phyloP scores from a whole-genome alignment of 2,888 invertebrate species.

The Sinodicranocentrus sp. region DNA sequence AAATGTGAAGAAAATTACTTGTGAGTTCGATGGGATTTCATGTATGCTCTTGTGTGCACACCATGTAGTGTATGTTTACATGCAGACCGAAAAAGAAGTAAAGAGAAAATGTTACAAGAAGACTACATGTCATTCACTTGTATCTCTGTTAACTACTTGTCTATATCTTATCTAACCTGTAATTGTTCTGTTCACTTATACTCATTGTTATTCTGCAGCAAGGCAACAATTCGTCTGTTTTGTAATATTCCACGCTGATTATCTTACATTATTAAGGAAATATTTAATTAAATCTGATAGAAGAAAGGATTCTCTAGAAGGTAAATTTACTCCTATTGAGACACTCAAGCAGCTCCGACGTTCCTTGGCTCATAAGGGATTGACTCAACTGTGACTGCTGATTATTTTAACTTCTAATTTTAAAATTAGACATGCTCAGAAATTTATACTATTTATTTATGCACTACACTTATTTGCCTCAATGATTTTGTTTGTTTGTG shows the following conservation, averaged over 20 bases:
- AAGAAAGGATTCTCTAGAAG: not conserved
- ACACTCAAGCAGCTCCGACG: slow-evolving; percentile 41
- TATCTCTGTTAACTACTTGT: not conserved
- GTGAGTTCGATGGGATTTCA: too few species aligned
- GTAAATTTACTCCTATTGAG: slow-evolving; percentile 1
- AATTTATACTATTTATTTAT: not conserved
- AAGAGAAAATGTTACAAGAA: slow-evolving; percentile 24
- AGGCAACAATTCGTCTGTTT: not conserved
- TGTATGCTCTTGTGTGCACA: not conserved
- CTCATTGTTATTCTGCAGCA: too few species aligned
- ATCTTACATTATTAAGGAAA: too few species aligned
- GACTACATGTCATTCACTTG: slow-evolving; percentile 10
- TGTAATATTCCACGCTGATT: too few species aligned
- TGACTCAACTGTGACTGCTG: slow-evolving; percentile 33
- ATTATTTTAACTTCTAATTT: too few species aligned
- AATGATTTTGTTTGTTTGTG: not conserved
- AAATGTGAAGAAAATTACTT: too few species aligned
- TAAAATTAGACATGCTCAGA: too few species aligned
- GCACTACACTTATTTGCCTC: too few species aligned
- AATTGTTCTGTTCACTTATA: too few species aligned
- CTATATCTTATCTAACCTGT: too few species aligned
- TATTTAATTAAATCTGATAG: slow-evolving; percentile 32
- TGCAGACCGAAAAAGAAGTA: slow-evolving; percentile 68
- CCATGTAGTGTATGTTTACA: slow-evolving; percentile 32
- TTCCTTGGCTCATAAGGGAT: slow-evolving; percentile 24